Conservation (phyloP, 2,888 invertebrate genomes). For the Orthosia cruda region DNA sequence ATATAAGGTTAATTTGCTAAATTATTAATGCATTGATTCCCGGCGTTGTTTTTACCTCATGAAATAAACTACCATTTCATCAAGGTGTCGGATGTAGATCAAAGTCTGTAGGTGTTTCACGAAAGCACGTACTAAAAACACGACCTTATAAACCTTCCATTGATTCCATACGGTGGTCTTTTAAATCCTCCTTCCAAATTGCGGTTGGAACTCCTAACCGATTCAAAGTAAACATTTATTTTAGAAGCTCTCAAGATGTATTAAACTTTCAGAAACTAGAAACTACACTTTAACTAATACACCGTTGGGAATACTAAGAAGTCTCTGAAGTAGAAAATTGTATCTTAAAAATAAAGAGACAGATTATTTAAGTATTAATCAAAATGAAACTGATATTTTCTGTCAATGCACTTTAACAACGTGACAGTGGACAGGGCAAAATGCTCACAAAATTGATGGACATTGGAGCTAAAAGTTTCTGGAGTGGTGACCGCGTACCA, state of each 20-base stretch:
- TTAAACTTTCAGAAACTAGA: slow-evolving; percentile 25
- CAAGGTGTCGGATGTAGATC: too few relatives aligned
- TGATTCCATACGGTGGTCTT: slow-evolving; percentile 13
- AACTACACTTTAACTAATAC: slow-evolving; percentile 17
- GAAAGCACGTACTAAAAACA: slow-evolving; percentile 5
- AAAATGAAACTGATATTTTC: background rate
- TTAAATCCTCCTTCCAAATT: slow-evolving; percentile 27
- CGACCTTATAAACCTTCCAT: slow-evolving; percentile 19
- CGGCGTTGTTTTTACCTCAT: background rate
- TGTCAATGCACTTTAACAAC: background rate
- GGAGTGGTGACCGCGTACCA: too few relatives aligned
- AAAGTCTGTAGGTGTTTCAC: background rate
- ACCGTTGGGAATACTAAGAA: slow-evolving; percentile 8
- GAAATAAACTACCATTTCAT: background rate
- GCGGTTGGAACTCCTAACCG: slow-evolving; percentile 29
- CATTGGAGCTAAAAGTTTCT: too few relatives aligned
- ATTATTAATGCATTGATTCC: too few relatives aligned
- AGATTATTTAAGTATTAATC: background rate
- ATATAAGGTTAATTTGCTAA: too few relatives aligned
- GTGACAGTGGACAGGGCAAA: background rate
- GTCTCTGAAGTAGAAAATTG: slow-evolving; percentile 8
- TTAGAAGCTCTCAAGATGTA: slow-evolving; percentile 32
- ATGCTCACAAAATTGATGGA: too few relatives aligned
- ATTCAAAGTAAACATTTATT: slow-evolving; percentile 36
- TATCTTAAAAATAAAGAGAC: background rate